phyloP scores from a whole-genome alignment of 2,113 vertebrate genomes.

The Laterallus jamaicensis region DNA sequence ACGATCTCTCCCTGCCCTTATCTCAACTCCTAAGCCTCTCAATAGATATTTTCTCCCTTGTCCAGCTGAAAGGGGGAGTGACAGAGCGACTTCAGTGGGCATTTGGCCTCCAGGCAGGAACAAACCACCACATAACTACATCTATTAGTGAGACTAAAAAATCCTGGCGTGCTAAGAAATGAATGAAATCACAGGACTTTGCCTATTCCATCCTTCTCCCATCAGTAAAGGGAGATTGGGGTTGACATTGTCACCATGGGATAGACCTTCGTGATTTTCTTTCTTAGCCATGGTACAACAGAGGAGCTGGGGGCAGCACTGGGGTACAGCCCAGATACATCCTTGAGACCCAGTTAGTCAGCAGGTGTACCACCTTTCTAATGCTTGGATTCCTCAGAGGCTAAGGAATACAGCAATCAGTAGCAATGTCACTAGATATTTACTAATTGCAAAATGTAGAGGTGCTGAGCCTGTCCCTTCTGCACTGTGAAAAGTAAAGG shows the following conservation, averaged over 20 bases:
- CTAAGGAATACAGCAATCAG: background rate
- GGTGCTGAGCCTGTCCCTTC: background rate
- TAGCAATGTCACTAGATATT: background rate
- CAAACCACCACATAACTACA: background rate
- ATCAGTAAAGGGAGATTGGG: background rate
- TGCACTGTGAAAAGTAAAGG: background rate
- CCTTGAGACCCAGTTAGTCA: background rate
- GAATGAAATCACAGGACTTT: background rate
- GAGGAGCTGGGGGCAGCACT: background rate
- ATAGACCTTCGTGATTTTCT: background rate
- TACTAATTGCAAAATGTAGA: background rate
- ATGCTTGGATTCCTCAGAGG: background rate
- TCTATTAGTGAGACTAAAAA: background rate
- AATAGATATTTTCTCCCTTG: too few relatives aligned
- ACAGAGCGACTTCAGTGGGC: too few relatives aligned
- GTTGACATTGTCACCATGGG: background rate
- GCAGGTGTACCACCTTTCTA: background rate
- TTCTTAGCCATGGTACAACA: background rate
- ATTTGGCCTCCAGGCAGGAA: too few relatives aligned
- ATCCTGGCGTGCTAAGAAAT: background rate
- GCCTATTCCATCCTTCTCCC: background rate
- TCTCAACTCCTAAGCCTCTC: too few relatives aligned
- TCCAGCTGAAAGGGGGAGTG: too few relatives aligned
- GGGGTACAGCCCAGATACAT: background rate
- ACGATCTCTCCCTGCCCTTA: too few relatives aligned